Base-by-base conservation (phyloP, 2,888 invertebrate genomes). In the Drosophila borealis region DNA sequence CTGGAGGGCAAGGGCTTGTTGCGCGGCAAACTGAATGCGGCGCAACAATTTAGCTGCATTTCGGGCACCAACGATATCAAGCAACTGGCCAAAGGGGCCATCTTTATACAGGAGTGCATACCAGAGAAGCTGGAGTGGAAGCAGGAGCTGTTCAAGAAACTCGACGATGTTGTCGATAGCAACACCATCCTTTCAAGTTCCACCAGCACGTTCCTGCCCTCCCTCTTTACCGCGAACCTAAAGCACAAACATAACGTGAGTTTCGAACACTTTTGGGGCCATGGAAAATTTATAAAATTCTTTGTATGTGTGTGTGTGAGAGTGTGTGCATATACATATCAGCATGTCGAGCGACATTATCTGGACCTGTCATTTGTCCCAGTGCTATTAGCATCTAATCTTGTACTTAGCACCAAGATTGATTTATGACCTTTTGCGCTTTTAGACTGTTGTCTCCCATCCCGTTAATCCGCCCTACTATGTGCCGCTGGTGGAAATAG, bases 391-490 rank as follows among this genome's bases (percentile, higher is more conserved):
- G 29, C 29, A 29, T 29, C 19, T 34, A 21, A 46, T 59, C 63
- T 63, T 19, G 10, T 11, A 33, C 19, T 11, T 10, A 44, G 9
- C 44, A 42, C 13, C 19, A 11, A 14, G 4, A 41, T 51, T 66
- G 33, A 45, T 66, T 66, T 66, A 46, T 65, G 14, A 17, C 6
- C 21, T 5, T 29, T 45, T 36, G 9, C 11, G 21, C 4, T 36
- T 42, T 1, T 41, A 92, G 92, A 72, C 91, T 14, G 62, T 92
- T 25, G 97, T 98, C 13, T 96, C 97, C 0, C 98, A 99, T 93
- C 99, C 98, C 92, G 97, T 98, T 2, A 99, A 99, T 92, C 99
- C 99, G 5, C 99, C 99, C 0, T 98, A 98, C 92, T 98, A 98
- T 91, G 97, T 98, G 25, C 98, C 98, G 0, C 93, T 99, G 46